phyloP scores from a whole-genome alignment of 2,113 vertebrate genomes.

The Arenaria interpres region DNA sequence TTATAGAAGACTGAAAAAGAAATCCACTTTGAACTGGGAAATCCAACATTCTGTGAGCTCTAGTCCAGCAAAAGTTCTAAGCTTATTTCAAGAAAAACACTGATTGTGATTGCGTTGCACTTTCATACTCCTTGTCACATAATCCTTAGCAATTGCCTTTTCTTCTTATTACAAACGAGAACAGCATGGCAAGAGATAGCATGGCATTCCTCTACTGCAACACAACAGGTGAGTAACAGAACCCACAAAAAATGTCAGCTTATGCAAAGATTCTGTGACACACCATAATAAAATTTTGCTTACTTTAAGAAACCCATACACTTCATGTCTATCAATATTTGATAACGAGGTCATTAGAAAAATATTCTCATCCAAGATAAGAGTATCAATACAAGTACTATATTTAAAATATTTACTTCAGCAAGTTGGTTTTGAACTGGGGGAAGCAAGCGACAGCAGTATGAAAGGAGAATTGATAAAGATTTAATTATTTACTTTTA shows the following conservation, averaged over 20 bases:
- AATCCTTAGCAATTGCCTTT: constrained; percentile 71
- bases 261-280: neutral
- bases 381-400: neutral
- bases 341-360: neutral
- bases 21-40: neutral
- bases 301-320: neutral
- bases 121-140: neutral
- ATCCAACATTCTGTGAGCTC: neutral
- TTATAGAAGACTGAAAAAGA: neutral
- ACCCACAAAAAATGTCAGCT: neutral
- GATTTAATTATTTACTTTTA: neutral
- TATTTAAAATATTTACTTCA: neutral
- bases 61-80: neutral
- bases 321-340: neutral
- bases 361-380: neutral
- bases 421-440: neutral
- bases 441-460: neutral
- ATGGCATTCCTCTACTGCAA: neutral
- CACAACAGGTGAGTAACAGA: neutral
- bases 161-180: constrained; percentile 54
- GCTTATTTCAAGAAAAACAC: neutral
- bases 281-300: neutral
- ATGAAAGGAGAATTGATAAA: neutral
- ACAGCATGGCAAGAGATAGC: constrained; percentile 61
- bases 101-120: neutral